Evolutionary conservation across 1,140 invertebrate genomes (phyloP), one percentile per base, ranked within the genome.

Genomic region (Wiebesia pumilae): DNA sequence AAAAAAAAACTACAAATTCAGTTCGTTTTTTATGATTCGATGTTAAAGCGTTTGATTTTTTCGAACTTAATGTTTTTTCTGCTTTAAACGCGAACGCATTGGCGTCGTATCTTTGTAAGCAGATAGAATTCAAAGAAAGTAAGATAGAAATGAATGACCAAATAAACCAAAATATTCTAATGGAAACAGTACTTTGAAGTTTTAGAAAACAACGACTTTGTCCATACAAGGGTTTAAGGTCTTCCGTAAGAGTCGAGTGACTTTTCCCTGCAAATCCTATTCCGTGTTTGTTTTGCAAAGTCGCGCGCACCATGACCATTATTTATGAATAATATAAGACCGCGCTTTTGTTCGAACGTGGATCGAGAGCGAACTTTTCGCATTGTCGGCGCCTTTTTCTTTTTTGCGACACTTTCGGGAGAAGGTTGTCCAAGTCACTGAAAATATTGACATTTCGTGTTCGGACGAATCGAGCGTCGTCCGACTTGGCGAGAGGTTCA

Each of bases 301-400:
- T 47, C 58, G 62, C 21, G 33, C 19, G 43, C 12, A 78, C 40
- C 21, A 24, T 27, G 14, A 58, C 47, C 67, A 35, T 87, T 87
- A 87, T 79, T 87, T 87, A 83, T 71, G 85, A 87, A 87, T 78
- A 87, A 82, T 77, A 86, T 38, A 62, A 81, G 78, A 54, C 79
- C 40, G 19, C 33, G 47, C 43, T 54, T 58, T 51, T 77, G 40
- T 65, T 65, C 71, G 33, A 30, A 30, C 47, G 54, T 47, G 51
- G 38, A 77, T 65, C 54, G 51, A 9, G n/a, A 54, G 65, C 47
- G 47, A 69, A 81, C 30, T 80, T 75, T 86, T 10, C 69, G 77
- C 69, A 81, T 62, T 71, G 67, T 75, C 62, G 62, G 62, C 62
- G 77, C 0, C 33, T 58, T 83, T 62, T 62, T 67, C 51, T 19